Percentiles rank a stretch among this genome's conserved stretches.
phyloP scores from a whole-genome alignment of 2,113 vertebrate genomes.

The Pardalotus punctatus region DNA sequence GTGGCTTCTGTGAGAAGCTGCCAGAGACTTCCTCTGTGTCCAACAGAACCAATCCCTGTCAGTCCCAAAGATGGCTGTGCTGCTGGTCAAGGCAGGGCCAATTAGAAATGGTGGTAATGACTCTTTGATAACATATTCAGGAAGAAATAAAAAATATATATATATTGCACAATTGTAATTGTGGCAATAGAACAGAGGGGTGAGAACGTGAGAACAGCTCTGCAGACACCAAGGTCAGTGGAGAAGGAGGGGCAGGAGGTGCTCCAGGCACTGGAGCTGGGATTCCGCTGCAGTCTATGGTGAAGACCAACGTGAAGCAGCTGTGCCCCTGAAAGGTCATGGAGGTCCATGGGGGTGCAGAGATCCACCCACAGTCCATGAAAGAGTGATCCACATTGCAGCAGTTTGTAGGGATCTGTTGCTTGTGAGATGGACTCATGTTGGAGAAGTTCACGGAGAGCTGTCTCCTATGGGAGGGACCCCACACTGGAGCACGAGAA shows the following conservation, averaged over 20 bases:
- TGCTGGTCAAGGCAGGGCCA: no score
- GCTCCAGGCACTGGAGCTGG: fast-evolving
- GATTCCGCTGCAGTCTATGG: neutral
- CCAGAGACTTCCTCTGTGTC: neutral
- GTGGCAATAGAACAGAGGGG: fast-evolving
- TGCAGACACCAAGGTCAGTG: neutral
- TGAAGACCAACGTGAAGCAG: neutral
- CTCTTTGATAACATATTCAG: neutral
- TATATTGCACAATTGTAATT: neutral
- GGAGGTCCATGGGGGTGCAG: neutral
- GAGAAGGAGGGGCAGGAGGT: neutral
- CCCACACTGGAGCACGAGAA: neutral
- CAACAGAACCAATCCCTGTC: neutral
- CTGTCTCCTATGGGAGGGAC: fast-evolving
- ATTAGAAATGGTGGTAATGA: neutral
- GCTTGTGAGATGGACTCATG: neutral
- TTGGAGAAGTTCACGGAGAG: neutral
- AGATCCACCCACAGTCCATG: neutral
- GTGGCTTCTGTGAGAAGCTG: neutral
- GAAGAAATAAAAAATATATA: neutral
- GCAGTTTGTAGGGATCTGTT: neutral
- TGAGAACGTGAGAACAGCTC: neutral
- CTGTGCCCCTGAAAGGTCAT: neutral
- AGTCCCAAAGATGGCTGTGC: neutral
- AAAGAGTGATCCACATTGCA: neutral